Evolutionary conservation across 2,797 vertebrate species (phyloP).

Genomic region (Poliocrania exsul): DNA sequence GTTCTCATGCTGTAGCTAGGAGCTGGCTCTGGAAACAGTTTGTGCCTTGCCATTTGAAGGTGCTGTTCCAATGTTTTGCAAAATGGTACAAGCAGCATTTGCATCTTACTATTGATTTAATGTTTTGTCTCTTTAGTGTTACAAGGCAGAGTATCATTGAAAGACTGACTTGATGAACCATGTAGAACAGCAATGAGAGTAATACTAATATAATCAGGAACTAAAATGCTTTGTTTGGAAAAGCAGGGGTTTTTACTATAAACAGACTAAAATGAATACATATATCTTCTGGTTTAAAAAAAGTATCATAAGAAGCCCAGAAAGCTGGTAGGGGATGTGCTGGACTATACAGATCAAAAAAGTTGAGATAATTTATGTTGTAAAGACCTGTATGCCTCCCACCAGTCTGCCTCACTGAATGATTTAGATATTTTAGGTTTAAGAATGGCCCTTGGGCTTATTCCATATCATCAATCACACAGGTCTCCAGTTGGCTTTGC

Average conservation of each 20-base stretch:
- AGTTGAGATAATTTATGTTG: not conserved
- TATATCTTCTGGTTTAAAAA: not conserved
- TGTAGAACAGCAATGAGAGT: not conserved
- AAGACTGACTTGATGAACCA: accelerated
- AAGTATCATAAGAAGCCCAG: not conserved
- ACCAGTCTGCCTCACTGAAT: not conserved
- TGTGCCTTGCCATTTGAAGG: not conserved
- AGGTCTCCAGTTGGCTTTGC: not conserved
- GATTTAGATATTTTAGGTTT: not conserved
- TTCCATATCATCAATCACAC: not conserved
- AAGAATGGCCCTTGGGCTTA: not conserved
- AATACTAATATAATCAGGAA: not conserved
- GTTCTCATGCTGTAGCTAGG: accelerated
- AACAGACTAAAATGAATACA: not conserved
- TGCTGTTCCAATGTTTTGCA: not conserved
- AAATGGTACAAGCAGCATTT: not conserved
- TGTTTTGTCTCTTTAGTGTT: not conserved
- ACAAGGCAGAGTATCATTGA: not conserved
- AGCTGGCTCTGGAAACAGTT: not conserved
- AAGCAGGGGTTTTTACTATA: not conserved
- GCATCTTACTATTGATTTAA: accelerated
- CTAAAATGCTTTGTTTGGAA: not conserved
- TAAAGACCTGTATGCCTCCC: not conserved
- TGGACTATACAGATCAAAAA: not conserved
- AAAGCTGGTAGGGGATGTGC: not conserved